A percentile compares a stretch with the other conserved stretches of the same genome.
Conservation (phyloP, 2,113 vertebrate species). For the Delphinapterus leucas region DNA sequence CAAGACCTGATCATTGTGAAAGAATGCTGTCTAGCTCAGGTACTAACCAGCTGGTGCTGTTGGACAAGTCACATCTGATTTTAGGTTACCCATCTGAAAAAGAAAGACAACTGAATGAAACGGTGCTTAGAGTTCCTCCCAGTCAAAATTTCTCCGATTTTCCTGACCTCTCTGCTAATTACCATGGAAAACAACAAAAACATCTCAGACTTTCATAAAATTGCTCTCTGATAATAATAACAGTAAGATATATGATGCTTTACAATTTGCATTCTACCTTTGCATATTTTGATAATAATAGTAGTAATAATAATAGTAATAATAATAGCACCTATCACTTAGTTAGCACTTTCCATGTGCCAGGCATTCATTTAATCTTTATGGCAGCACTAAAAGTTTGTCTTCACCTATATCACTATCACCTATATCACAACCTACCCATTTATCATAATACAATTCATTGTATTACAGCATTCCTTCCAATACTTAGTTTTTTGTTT, state of each 20-base stretch:
- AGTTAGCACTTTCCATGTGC: not conserved
- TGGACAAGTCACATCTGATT: not conserved
- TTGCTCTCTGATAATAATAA: not conserved
- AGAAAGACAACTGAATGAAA: not conserved
- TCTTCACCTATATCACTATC: not conserved
- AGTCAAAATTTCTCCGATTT: not conserved
- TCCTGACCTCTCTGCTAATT: not conserved
- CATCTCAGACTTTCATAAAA: constrained; percentile 7
- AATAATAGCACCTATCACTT: not conserved
- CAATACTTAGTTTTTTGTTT: not conserved
- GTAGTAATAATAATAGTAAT: not conserved
- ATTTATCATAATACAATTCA: not conserved
- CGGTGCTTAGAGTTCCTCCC: not conserved
- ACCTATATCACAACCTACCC: not conserved
- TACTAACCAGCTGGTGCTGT: not conserved
- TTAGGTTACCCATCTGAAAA: not conserved
- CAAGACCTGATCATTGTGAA: not conserved
- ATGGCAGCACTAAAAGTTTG: not conserved
- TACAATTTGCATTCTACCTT: not conserved
- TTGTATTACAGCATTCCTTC: not conserved
- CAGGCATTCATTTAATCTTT: not conserved
- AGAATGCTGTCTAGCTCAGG: not conserved
- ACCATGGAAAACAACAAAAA: not conserved
- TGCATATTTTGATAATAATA: not conserved
- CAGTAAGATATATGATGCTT: not conserved